Base-by-base conservation (phyloP, 2,888 invertebrate species). In the Athrips mouffetella region DNA sequence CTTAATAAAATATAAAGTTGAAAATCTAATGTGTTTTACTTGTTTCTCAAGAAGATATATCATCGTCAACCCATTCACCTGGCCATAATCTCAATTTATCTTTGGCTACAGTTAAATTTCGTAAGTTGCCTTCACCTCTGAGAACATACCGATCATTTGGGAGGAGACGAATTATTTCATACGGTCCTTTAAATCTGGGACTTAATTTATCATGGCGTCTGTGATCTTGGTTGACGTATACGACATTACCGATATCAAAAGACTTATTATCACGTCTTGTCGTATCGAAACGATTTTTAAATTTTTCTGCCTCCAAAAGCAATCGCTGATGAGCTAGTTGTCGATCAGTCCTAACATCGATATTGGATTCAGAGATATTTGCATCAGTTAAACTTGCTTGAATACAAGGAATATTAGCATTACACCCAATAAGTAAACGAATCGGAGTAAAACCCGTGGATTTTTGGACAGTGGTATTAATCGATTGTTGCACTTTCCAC, bases 401-500 rank as follows among this genome's bases (percentile, higher is more conserved):
- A 11, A 51, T 11, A 29, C 37, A 18, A 5, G 50, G 50, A 18
- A 47, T 47, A 33, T 51, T 51, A 18, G 39, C 44, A 29, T 40
- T 25, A 33, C 21, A 20, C 3, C 51, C 54, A 7, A 51, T 49
- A 2, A 54, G 39, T n/a, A 54, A 45, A 18, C 50, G 30, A 13
- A 49, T 13, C 0, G 51, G 51, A 1, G 50, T 18, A 13, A 53
- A 53, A 1, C 48, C 53, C 0, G 53, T 53, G 10, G 53, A 53
- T 20, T 47, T 48, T 35, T 53, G 50, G 1, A 50, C 3, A 11
- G 53, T 53, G 0, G 50, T 50, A 35, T 53, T 53, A n/a, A 53
- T 47, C 7, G 51, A 47, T 10, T 47, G 49, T 33, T 50, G 50
- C 1, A 59, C 55, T 15, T 51, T 57, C 46, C 49, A 57, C 16